Percentiles rank a stretch among this genome's conserved stretches.
Conservation (phyloP, 2,888 invertebrate genomes). For the Noctua comes region DNA sequence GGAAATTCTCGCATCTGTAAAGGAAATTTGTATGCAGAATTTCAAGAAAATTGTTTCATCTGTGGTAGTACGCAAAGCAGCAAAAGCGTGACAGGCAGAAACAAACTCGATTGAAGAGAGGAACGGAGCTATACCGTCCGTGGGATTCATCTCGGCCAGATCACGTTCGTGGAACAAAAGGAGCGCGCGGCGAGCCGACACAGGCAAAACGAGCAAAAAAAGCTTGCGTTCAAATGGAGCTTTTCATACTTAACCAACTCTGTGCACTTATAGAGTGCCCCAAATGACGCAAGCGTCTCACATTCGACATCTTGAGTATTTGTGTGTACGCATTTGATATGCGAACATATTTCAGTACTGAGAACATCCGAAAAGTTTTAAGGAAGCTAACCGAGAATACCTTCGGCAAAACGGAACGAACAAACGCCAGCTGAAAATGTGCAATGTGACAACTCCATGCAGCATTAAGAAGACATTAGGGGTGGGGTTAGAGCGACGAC, state of each 20-base stretch:
- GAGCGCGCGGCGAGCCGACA: slow-evolving; percentile 81
- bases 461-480: slow-evolving; percentile 89
- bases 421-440: slow-evolving; percentile 81
- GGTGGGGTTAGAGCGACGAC: slow-evolving; percentile 77
- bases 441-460: slow-evolving; percentile 88
- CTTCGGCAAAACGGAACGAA: slow-evolving; percentile 73
- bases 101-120: slow-evolving; percentile 84
- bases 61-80: slow-evolving; percentile 79
- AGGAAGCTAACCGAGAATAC: slow-evolving; percentile 67
- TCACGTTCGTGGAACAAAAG: slow-evolving; percentile 89
- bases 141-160: slow-evolving; percentile 87
- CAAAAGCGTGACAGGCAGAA: slow-evolving; percentile 81
- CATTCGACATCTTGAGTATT: slow-evolving; percentile 57
- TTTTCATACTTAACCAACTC: slow-evolving; percentile 87
- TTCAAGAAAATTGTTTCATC: slow-evolving; percentile 78
- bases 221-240: slow-evolving; percentile 84
- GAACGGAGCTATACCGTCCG: slow-evolving; percentile 84
- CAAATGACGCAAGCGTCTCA: slow-evolving; percentile 70
- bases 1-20: slow-evolving; percentile 73
- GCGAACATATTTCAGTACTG: slow-evolving; percentile 24
- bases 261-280: slow-evolving; percentile 76
- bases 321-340: slow-evolving; percentile 12
- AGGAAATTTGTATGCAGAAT: slow-evolving; percentile 67
- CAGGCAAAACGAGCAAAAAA: slow-evolving; percentile 82
- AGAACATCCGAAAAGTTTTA: slow-evolving; percentile 67